phyloP scores from a whole-genome alignment of 2,888 invertebrate species.

The Dynastes hyllus region DNA sequence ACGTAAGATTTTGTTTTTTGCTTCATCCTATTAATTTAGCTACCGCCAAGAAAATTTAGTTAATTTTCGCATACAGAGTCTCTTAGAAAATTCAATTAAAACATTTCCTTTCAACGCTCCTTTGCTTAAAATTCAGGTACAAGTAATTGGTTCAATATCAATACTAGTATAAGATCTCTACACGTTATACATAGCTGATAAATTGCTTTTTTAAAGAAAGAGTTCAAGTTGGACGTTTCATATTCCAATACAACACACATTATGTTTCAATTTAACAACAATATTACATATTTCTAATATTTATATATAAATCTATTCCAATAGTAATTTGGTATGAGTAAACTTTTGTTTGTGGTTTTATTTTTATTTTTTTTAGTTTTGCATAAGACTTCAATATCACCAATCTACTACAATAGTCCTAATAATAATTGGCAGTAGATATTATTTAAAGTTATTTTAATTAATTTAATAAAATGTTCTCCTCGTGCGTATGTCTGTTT shows the following conservation, averaged over 20 bases:
- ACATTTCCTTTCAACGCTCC: not conserved
- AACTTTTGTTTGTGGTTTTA: slow-evolving; percentile 57
- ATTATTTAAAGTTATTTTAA: slow-evolving; percentile 58
- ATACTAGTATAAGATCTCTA: too few species aligned
- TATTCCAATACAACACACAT: slow-evolving; percentile 22
- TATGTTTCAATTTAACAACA: slow-evolving; percentile 39
- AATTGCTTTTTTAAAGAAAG: not conserved
- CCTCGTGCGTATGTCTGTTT: slow-evolving; percentile 54
- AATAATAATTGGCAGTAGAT: slow-evolving; percentile 69
- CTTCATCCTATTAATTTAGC: too few species aligned
- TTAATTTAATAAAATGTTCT: slow-evolving; percentile 19
- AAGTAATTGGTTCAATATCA: slow-evolving; percentile 33
- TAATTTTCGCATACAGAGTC: not conserved
- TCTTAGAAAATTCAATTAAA: not conserved
- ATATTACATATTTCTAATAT: slow-evolving; percentile 38
- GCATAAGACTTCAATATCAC: slow-evolving; percentile 73
- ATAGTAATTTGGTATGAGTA: slow-evolving; percentile 55
- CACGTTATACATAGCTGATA: too few species aligned
- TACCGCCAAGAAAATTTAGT: not conserved
- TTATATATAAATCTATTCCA: slow-evolving; percentile 57
- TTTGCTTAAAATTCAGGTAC: slow-evolving; percentile 31
- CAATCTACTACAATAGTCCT: slow-evolving; percentile 67
- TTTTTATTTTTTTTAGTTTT: slow-evolving; percentile 58
- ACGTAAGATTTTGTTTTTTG: too few species aligned
- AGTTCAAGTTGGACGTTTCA: not conserved